Evolutionary conservation across 2,888 invertebrate genomes (phyloP), one percentile per base, ranked within the genome.

Genomic region (Thymelicus acteon): DNA sequence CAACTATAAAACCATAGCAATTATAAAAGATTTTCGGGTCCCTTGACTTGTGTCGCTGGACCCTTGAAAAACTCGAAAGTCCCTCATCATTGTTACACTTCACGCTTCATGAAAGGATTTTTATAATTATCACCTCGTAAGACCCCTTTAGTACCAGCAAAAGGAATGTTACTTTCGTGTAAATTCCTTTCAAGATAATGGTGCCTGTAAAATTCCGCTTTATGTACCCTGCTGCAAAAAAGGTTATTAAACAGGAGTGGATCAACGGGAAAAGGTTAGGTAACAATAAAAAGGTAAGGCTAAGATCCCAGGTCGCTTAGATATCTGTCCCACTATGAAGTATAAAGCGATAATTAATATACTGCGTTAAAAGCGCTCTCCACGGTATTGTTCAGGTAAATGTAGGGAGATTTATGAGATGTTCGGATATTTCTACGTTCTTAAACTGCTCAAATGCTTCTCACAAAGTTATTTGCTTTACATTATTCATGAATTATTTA

Each of bases 241-340:
- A 79, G 84, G 86, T 88, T 87, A 88, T 88, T 88, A 89, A 87
- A 85, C 82, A 80, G 79, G 80, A 89, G 85, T 85, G 86, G 86
- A 87, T 88, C 84, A 85, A 80, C 84, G 64, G 70, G 70, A 70
- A 70, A 70, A 64, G 70, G 70, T 70, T 70, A 70, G 64, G 70
- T 60, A 70, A 70, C 64, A 70, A 84, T 84, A 75, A 87, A 87
- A 90, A 89, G 87, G 90, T 90, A 87, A 85, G 82, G 83, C 78
- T 81, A 88, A 86, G 89, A 89, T 87, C 67, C 67, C 65, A 69
- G 70, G 72, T 72, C 71, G 19, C 52, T 66, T 49, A 62, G 15
- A 13, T 13, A 48, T 7, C n/a, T 19, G 67, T 31, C 7, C 13
- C 6, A 60, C n/a, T 40, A 44, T 24, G 31, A 40, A 19, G 60